Conservation (phyloP, 2,113 vertebrate species). For the Cynoglossus semilaevis region DNA sequence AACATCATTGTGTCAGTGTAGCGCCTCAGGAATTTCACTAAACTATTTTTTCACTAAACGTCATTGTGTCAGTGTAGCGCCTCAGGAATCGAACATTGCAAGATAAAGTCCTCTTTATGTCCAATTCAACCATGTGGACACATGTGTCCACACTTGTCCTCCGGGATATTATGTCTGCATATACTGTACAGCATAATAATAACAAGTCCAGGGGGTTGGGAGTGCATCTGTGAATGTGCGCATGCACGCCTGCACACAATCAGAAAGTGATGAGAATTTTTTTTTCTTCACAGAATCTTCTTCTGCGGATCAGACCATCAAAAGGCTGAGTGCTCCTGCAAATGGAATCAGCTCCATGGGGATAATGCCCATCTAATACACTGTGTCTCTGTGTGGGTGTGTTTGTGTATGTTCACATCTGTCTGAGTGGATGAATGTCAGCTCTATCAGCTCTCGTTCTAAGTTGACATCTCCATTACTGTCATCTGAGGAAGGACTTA, state of each 20-base stretch:
- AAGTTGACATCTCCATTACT: slow-evolving; percentile 53
- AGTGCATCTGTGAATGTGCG: background rate
- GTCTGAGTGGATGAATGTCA: slow-evolving; percentile 55
- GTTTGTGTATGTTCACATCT: slow-evolving; percentile 19
- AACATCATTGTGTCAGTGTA: too few species aligned
- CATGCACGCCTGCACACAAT: slow-evolving; percentile 7
- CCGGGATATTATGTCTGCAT: background rate
- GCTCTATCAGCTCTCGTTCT: slow-evolving; percentile 23
- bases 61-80: too few species aligned
- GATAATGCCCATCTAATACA: slow-evolving; percentile 50
- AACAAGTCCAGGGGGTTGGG: background rate
- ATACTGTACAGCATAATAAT: too few species aligned
- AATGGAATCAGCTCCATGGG: slow-evolving; percentile 52
- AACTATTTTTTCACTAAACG: too few species aligned
- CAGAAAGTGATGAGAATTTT: slow-evolving; percentile 18
- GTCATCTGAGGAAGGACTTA: slow-evolving; percentile 33
- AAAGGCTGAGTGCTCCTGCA: slow-evolving; percentile 51
- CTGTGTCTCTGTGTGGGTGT: slow-evolving; percentile 19
- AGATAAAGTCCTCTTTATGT: background rate
- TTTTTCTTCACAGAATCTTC: slow-evolving; percentile 11
- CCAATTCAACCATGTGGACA: slow-evolving; percentile 1
- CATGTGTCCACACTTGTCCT: background rate
- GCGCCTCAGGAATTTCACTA: too few species aligned
- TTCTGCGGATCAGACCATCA: slow-evolving; percentile 47
- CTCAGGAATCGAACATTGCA: too few species aligned